A percentile compares a stretch with the other conserved stretches of the same genome.
Conservation (phyloP, 2,888 invertebrate species). For the Macaria liturata region DNA sequence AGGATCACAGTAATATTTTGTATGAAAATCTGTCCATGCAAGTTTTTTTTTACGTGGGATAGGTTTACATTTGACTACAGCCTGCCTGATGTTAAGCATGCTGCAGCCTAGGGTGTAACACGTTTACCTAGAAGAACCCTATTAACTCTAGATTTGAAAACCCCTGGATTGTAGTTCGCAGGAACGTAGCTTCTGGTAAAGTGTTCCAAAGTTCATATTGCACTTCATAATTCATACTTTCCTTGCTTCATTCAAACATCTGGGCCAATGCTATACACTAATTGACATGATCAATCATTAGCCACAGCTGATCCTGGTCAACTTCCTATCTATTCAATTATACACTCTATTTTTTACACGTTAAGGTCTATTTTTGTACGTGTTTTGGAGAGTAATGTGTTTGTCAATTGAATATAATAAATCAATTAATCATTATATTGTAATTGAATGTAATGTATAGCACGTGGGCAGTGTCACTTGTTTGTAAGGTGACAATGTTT, state of each 20-base stretch:
- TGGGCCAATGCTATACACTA: slow-evolving; percentile 12
- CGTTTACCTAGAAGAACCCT: too few relatives aligned
- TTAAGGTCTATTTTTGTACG: neutral
- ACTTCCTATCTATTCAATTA: neutral
- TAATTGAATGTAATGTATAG: slow-evolving; percentile 39
- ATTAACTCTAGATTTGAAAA: too few relatives aligned
- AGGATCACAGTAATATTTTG: too few relatives aligned
- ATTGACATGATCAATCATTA: slow-evolving; percentile 5
- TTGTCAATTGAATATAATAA: slow-evolving; percentile 34
- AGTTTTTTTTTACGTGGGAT: too few relatives aligned
- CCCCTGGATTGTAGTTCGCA: too few relatives aligned
- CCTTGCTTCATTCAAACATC: slow-evolving; percentile 1
- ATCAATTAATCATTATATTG: slow-evolving; percentile 48
- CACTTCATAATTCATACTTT: too few relatives aligned
- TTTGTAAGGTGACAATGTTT: slow-evolving; percentile 12
- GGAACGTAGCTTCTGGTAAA: too few relatives aligned
- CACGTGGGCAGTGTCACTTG: slow-evolving; percentile 42
- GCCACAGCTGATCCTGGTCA: slow-evolving; percentile 1
- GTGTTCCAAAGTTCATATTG: too few relatives aligned
- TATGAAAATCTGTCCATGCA: too few relatives aligned
- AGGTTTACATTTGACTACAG: too few relatives aligned
- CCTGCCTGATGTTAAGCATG: too few relatives aligned
- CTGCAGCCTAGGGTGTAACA: too few relatives aligned
- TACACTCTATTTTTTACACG: slow-evolving; percentile 1
- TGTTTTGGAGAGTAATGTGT: neutral